Evolutionary conservation across 2,113 vertebrate species (phyloP), one percentile per base, ranked within the genome.

Genomic region (Aspiorhynchus laticeps): DNA sequence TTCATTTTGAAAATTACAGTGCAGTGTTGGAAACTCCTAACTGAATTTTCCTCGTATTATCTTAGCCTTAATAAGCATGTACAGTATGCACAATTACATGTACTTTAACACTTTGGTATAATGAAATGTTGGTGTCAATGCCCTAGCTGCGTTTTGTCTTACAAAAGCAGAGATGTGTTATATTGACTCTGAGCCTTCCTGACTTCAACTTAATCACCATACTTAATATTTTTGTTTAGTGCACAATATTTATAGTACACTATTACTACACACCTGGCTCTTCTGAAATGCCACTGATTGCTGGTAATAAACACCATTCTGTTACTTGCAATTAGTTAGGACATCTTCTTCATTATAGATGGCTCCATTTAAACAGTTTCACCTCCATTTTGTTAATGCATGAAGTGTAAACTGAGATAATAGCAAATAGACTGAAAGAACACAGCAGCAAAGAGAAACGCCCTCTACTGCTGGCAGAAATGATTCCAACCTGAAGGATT

Each of bases 1-100:
- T 78, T 53, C 75, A 41, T 65, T 83, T 83, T 33, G 26, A 51
- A 83, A 69, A 69, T 69, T 33, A 69, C 63, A 83, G 41, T 21
- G 63, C n/a, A 36, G 48, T 7, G 48, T 53, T 78, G 48, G 15
- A 56, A 56, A 56, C 76, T 56, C 17, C 48, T 59, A 21, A 61
- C 36, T 7, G n/a, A 65, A 81, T 6, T 82, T 11, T 41, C 14
- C 59, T 65, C 38, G 21, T 41, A 80, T 36, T 41, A 65, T 67
- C 78, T 80, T 63, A 26, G 3, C 21, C 12, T 26, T 26, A 63
- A 65, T 46, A 41, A 63, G 24, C 79, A 81, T 65, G 12, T n/a
- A 33, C 21, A 33, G 31, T 33, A 51, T 5, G 21, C 33, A 67
- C 12, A 7, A 80, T 80, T 63, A 78, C 48, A 21, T 77, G 63